phyloP scores from a whole-genome alignment of 2,797 vertebrate genomes.

The Lagorchestes hirsutus region DNA sequence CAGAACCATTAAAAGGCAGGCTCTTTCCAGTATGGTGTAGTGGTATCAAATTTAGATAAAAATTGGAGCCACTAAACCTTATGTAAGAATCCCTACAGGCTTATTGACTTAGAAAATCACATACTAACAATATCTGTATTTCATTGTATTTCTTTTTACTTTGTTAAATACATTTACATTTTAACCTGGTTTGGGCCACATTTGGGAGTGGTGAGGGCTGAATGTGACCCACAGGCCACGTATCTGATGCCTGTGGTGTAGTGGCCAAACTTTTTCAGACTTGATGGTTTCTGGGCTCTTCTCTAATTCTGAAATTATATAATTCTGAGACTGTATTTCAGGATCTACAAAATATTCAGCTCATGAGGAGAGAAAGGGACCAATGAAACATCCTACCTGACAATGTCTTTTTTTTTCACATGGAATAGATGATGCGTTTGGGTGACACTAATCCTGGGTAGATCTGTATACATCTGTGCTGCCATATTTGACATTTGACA shows the following conservation, averaged over 20 bases:
- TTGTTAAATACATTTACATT: not conserved
- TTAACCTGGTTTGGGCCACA: not conserved
- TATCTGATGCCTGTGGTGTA: not conserved
- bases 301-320: not conserved
- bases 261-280: not conserved
- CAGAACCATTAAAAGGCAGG: not conserved
- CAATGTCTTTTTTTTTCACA: no score
- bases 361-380: not conserved
- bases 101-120: not conserved
- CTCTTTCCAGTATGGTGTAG: not conserved
- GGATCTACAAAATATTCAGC: not conserved
- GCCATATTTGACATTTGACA: no score
- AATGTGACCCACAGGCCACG: not conserved
- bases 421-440: no score
- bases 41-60: not conserved
- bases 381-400: no score
- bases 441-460: no score
- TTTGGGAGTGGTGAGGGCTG: not conserved
- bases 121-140: not conserved
- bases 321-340: not conserved
- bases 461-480: no score
- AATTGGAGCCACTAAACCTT: not conserved
- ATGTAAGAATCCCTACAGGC: not conserved
- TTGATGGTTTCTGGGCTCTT: not conserved
- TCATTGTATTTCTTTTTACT: not conserved